A percentile compares a stretch with the other conserved stretches of the same genome.
Evolutionary conservation across 2,888 invertebrate genomes (phyloP).

Genomic region (Neelides folsomi): DNA sequence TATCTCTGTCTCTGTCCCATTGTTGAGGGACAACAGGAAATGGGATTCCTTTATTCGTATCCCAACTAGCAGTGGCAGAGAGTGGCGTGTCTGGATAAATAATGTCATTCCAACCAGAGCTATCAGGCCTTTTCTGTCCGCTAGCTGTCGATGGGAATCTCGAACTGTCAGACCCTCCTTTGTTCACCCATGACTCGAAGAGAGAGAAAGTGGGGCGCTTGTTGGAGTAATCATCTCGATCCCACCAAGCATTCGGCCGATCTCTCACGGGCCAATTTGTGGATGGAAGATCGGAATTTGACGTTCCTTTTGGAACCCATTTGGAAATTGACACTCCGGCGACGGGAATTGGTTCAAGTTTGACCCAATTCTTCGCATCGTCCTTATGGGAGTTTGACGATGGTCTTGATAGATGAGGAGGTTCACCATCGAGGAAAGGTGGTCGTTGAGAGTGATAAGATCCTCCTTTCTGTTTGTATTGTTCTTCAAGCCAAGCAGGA

Average conservation of each 20-base stretch:
- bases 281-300: constrained; percentile 25
- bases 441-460: background rate
- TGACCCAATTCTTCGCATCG: constrained; percentile 29
- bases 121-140: background rate
- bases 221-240: constrained; percentile 2
- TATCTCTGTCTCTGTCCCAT: no score
- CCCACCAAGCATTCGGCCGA: constrained; percentile 14
- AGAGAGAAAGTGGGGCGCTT: background rate
- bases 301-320: constrained; percentile 32
- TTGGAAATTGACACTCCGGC: constrained; percentile 30
- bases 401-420: background rate
- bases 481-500: constrained; percentile 28
- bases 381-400: constrained; percentile 4
- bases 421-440: background rate
- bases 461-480: constrained; percentile 7
- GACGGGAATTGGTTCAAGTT: constrained; percentile 29
- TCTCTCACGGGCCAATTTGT: constrained; percentile 24
- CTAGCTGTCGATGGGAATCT: no score
- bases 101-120: constrained; percentile 24
- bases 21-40: no score
- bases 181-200: no score
- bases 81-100: constrained; percentile 28
- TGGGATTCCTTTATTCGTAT: constrained; percentile 17
- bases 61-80: constrained; percentile 31
- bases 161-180: no score